Percentiles rank a stretch among this genome's conserved stretches.
Evolutionary conservation across 2,113 vertebrate genomes (phyloP).

Genomic region (Indicator maculatus): DNA sequence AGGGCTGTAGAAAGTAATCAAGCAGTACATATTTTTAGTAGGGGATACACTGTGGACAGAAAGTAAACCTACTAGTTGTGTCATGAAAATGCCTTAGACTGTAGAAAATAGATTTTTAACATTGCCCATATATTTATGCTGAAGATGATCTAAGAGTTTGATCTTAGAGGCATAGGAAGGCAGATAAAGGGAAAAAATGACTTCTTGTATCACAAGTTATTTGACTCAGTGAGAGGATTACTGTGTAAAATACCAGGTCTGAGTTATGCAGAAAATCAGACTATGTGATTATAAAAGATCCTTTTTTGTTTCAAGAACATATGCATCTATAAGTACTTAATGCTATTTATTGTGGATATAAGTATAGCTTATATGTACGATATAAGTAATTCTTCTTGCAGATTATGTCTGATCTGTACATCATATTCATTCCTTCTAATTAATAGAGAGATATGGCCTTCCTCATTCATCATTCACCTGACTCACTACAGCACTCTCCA

Average conservation of each 20-base stretch:
- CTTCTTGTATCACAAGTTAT: not conserved
- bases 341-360: not conserved
- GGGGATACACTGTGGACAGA: not conserved
- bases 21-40: not conserved
- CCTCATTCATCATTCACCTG: not conserved
- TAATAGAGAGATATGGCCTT: not conserved
- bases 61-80: not conserved
- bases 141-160: not conserved
- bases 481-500: not conserved
- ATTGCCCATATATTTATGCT: not conserved
- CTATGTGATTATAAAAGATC: not conserved
- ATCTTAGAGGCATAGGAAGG: not conserved
- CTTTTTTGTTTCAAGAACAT: not conserved
- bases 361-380: not conserved
- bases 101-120: not conserved
- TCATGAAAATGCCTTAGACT: not conserved
- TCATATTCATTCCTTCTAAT: not conserved
- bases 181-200: not conserved
- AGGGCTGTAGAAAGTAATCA: not conserved
- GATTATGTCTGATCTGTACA: not conserved
- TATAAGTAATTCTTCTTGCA: not conserved
- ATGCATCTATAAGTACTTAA: not conserved
- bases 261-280: not conserved
- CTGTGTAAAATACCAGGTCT: not conserved
- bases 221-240: not conserved